Base-by-base conservation (phyloP, 2,113 vertebrate species). In the Pituophis catenifer region DNA sequence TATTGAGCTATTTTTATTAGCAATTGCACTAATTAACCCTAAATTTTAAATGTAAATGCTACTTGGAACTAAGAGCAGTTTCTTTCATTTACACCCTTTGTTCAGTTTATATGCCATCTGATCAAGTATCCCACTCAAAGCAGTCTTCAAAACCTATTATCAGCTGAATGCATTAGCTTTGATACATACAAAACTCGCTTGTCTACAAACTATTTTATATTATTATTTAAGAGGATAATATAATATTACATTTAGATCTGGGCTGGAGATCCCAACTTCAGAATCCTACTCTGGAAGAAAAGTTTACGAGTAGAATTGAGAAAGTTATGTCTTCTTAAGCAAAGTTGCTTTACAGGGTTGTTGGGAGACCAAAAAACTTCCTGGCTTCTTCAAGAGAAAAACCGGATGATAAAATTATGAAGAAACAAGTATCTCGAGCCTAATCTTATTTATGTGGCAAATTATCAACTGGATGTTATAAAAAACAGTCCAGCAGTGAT, bases 401-500 rank as follows among this genome's bases (percentile, higher is more conserved):
- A 48, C 3, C 2, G 8, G n/a, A 90, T 85, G 53, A 90, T 29
- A 59, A 54, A 54, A 62, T 86, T 23, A 86, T 59, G 55, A 90
- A 54, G 3, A 90, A 86, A 38, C 21, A 53, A 86, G 86, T 86
- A 23, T 95, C 95, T 85, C 92, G 44, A 90, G 88, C 94, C 86
- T 89, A 95, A 90, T 86, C 92, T 65, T 96, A 90, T 26, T 89
- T 86, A 75, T 95, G 94, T 93, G 89, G 95, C 19, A 81, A 50
- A 62, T 91, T 93, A 92, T 0, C 0, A 94, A 92, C 90, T 44
- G n/a, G 38, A 87, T 33, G 44, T 52, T 93, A 70, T 95, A 94
- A 90, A 94, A 58, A 94, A 90, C 44, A 97, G 95, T 96, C 53
- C 90, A 96, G 93, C 93, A 94, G 95, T 81, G 89, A 87, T 21